phyloP scores from a whole-genome alignment of 1,140 invertebrate genomes.

The Agrilus planipennis region DNA sequence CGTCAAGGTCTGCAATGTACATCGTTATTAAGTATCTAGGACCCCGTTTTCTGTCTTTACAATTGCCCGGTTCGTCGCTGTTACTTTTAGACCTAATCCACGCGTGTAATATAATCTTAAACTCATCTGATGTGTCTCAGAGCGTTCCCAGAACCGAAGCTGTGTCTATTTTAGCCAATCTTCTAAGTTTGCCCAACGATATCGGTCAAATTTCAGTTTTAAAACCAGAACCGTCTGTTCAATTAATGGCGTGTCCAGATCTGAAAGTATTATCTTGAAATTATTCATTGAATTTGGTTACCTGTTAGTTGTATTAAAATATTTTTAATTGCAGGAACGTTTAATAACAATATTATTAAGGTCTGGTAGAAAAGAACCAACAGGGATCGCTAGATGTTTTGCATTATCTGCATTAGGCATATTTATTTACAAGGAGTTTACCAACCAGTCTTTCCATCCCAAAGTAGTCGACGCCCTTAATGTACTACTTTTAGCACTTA shows the following conservation, averaged over 20 bases:
- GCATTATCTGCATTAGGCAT: conserved; percentile 80
- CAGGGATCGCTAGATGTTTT: conserved; percentile 78
- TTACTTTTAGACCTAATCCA: conserved; percentile 82
- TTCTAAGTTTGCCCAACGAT: conserved; percentile 70
- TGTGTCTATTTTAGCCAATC: conserved; percentile 76
- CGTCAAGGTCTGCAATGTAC: conserved; percentile 47
- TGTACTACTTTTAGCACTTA: conserved; percentile 78
- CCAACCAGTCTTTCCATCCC: conserved; percentile 50
- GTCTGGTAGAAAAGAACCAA: conserved; percentile 77
- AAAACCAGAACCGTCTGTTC: conserved; percentile 60
- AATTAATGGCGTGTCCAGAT: conserved; percentile 59
- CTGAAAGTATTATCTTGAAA: conserved; percentile 51
- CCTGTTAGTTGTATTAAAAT: background rate
- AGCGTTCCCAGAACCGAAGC: conserved; percentile 82
- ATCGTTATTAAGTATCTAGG: conserved; percentile 49
- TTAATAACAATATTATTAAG: conserved; percentile 76
- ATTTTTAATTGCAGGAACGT: conserved; percentile 55
- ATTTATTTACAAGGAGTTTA: conserved; percentile 68
- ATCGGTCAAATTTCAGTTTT: conserved; percentile 68
- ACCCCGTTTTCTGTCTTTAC: conserved; percentile 73
- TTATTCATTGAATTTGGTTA: background rate
- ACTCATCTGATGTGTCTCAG: conserved; percentile 63
- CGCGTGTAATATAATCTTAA: conserved; percentile 76
- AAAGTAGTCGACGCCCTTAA: conserved; percentile 73
- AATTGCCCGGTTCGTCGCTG: conserved; percentile 78